A percentile compares a stretch with the other conserved stretches of the same genome.
Evolutionary conservation across 2,113 vertebrate species (phyloP).

Genomic region (Indicator maculatus): DNA sequence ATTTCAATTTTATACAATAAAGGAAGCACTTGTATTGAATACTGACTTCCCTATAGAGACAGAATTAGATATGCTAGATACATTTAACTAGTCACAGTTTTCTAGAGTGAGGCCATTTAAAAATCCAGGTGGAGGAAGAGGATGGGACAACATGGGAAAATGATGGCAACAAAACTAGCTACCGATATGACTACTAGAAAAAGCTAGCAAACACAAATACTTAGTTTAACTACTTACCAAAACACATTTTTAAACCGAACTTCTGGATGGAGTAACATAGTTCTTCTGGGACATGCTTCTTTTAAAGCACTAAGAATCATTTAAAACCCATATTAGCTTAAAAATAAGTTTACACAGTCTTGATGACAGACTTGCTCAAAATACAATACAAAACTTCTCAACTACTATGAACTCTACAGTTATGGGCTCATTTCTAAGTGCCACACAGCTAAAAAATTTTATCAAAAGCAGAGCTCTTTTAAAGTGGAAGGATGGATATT

Average conservation of each 20-base stretch:
- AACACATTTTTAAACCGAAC: not conserved
- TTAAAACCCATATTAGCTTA: not conserved
- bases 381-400: not conserved
- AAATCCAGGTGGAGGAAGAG: too few relatives aligned
- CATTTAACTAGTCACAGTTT: not conserved
- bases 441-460: not conserved
- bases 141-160: not conserved
- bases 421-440: not conserved
- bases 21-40: not conserved
- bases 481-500: not conserved
- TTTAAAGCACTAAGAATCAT: not conserved
- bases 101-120: not conserved
- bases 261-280: not conserved
- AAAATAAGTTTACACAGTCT: not conserved
- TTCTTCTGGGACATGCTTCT: rapidly evolving
- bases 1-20: not conserved
- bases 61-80: not conserved
- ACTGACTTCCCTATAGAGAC: not conserved
- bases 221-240: not conserved
- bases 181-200: not conserved
- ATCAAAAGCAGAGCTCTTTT: rapidly evolving
- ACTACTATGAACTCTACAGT: not conserved
- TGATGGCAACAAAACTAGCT: not conserved
- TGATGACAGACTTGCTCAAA: not conserved
- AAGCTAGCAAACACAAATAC: not conserved